A percentile compares a stretch with the other conserved stretches of the same genome.
phyloP scores from a whole-genome alignment of 2,113 vertebrate species.

The Poeciliopsis prolifica region DNA sequence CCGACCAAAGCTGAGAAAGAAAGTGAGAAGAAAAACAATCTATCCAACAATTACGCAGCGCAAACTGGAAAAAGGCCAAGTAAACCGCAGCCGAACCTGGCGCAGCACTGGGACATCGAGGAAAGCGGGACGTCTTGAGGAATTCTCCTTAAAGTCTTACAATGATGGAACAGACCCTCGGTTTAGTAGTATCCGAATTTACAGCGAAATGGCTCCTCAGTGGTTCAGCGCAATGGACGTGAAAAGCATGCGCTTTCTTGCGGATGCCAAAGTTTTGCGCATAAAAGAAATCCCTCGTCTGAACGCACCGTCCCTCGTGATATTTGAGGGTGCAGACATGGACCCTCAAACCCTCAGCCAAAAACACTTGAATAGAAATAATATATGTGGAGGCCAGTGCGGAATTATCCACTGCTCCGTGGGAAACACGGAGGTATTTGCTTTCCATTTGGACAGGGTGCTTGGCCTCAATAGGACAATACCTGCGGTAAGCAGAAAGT shows the following conservation, averaged over 20 bases:
- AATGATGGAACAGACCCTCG: slow-evolving; percentile 1
- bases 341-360: background rate
- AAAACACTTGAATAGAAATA: background rate
- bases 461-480: slow-evolving; percentile 91
- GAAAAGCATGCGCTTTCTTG: slow-evolving; percentile 85
- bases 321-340: slow-evolving; percentile 75
- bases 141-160: background rate
- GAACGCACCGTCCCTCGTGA: slow-evolving; percentile 58
- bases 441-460: slow-evolving; percentile 96
- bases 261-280: slow-evolving; percentile 79
- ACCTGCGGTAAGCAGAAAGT: slow-evolving; percentile 88
- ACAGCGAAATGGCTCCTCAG: slow-evolving; percentile 86
- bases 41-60: slow-evolving; percentile 34
- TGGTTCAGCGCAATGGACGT: slow-evolving; percentile 91
- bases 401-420: slow-evolving; percentile 85
- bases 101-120: slow-evolving; percentile 5
- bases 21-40: slow-evolving; percentile 75
- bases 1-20: slow-evolving; percentile 89
- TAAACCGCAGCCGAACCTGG: background rate
- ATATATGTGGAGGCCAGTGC: slow-evolving; percentile 74
- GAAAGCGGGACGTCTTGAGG: slow-evolving; percentile 22
- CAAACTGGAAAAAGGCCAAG: slow-evolving; percentile 27
- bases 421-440: slow-evolving; percentile 93
- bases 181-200: slow-evolving; percentile 88
- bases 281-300: slow-evolving; percentile 70